phyloP scores from a whole-genome alignment of 2,888 invertebrate genomes.

The Tipula confusa region DNA sequence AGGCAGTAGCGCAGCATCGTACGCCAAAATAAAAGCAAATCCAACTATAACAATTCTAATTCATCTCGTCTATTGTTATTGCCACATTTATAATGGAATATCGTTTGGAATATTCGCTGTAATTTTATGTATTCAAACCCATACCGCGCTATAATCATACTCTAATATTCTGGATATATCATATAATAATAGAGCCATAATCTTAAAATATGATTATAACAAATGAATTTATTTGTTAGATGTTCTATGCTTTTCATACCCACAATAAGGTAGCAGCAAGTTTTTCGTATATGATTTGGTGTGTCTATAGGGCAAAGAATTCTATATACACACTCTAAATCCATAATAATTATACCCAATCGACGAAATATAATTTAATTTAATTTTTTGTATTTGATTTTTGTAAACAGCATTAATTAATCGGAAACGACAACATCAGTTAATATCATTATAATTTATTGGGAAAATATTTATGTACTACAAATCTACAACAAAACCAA shows the following conservation, averaged over 20 bases:
- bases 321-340: not conserved
- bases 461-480: not conserved
- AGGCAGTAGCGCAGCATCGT: not conserved
- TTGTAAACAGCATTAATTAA: not conserved
- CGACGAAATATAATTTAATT: not conserved
- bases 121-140: not conserved
- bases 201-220: not conserved
- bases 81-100: not conserved
- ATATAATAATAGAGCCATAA: not conserved
- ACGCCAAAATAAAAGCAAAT: not conserved
- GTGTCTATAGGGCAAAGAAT: not conserved
- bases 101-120: not conserved
- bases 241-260: not conserved
- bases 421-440: conserved; percentile 17
- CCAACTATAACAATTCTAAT: not conserved
- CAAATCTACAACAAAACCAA: not conserved
- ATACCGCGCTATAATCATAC: not conserved
- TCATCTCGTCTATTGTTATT: not conserved
- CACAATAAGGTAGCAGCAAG: not conserved
- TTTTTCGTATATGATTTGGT: not conserved
- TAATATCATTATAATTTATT: conserved; percentile 20
- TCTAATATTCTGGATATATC: not conserved
- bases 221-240: not conserved
- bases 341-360: not conserved
- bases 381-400: no score